Conservation (phyloP, 1,140 invertebrate species). For the Proales similis region DNA sequence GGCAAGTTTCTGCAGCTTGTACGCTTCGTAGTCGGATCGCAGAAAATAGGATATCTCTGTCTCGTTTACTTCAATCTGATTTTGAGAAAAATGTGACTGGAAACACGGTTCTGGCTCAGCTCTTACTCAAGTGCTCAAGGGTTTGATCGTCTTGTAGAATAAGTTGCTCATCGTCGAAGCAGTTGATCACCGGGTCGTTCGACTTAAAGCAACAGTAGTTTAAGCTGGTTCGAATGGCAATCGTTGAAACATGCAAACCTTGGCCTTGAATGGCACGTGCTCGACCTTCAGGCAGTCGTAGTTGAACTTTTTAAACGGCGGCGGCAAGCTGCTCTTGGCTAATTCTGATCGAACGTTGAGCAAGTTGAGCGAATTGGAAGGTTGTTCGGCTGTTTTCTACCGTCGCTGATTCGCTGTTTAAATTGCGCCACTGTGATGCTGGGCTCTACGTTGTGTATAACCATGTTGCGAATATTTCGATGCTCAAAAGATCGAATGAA, state of each 20-base stretch:
- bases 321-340: slow-evolving; percentile 11
- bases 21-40: slow-evolving; percentile 5
- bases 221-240: background rate
- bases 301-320: slow-evolving; percentile 13
- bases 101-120: background rate
- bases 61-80: slow-evolving; percentile 4
- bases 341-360: background rate
- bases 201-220: background rate
- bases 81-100: too few species aligned
- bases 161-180: slow-evolving; percentile 13
- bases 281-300: slow-evolving; percentile 30
- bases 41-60: slow-evolving; percentile 34
- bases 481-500: slow-evolving; percentile 32
- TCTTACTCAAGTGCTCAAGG: background rate
- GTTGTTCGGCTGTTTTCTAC: background rate
- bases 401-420: background rate
- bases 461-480: slow-evolving; percentile 19
- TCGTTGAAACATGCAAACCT: background rate
- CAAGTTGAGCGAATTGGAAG: background rate
- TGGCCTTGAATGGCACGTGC: slow-evolving; percentile 33
- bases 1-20: slow-evolving; percentile 16
- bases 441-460: slow-evolving; percentile 11
- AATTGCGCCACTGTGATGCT: background rate
- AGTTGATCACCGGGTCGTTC: slow-evolving; percentile 32
- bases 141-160: slow-evolving; percentile 34